A percentile compares a stretch with the other conserved stretches of the same genome.
phyloP scores from a whole-genome alignment of 1,140 invertebrate genomes.

The Homalodisca vitripennis region DNA sequence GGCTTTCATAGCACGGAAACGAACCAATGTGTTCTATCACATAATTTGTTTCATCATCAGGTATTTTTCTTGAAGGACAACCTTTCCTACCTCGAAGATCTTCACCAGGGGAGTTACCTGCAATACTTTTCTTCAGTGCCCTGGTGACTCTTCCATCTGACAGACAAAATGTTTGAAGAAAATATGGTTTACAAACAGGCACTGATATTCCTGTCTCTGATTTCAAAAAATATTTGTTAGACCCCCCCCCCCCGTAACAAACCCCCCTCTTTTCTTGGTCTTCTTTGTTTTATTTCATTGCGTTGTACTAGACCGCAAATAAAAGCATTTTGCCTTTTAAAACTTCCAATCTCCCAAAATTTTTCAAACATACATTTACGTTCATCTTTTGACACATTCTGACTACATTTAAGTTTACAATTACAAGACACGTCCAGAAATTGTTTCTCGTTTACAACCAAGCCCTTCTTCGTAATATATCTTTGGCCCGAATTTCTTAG shows the following conservation, averaged over 20 bases:
- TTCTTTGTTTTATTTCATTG: too few relatives aligned
- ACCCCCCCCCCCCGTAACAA: not conserved
- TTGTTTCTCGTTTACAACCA: too few relatives aligned
- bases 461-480: too few relatives aligned
- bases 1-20: constrained; percentile 29
- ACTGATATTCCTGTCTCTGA: not conserved
- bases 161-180: constrained; percentile 32
- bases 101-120: constrained; percentile 22
- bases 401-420: too few relatives aligned
- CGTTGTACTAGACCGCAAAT: not conserved
- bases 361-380: not conserved
- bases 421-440: too few relatives aligned
- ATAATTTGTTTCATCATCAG: constrained; percentile 27
- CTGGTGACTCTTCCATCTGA: constrained; percentile 28
- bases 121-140: constrained; percentile 24
- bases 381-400: not conserved
- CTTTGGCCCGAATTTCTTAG: too few relatives aligned
- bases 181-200: constrained; percentile 33
- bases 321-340: constrained; percentile 12
- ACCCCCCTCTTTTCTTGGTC: not conserved
- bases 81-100: constrained; percentile 30
- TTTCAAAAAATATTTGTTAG: not conserved
- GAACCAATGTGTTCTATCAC: constrained; percentile 27
- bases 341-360: not conserved
- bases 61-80: constrained; percentile 30